phyloP scores from a whole-genome alignment of 2,113 vertebrate genomes.

The Calidris pygmaea region DNA sequence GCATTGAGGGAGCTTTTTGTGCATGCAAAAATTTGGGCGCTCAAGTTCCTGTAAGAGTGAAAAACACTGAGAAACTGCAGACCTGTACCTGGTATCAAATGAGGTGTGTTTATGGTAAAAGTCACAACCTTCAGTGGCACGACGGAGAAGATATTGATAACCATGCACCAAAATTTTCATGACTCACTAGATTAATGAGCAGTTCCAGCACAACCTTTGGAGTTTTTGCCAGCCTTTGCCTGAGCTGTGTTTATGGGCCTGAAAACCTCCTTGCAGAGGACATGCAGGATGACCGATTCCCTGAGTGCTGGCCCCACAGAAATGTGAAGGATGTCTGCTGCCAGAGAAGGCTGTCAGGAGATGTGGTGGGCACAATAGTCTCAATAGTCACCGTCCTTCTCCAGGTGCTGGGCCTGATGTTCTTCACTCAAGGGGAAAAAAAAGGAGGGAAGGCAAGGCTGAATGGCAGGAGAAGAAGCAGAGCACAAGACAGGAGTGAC shows the following conservation, averaged over 20 bases:
- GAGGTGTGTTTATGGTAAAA: background rate
- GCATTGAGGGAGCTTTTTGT: background rate
- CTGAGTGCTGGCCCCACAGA: background rate
- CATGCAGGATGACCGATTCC: accelerated
- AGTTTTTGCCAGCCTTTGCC: background rate
- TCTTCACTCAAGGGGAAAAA: background rate
- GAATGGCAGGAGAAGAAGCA: background rate
- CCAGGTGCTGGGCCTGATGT: background rate
- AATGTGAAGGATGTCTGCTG: background rate
- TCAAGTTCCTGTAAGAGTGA: background rate
- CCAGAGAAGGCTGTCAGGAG: background rate
- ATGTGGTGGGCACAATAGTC: background rate
- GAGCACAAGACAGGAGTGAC: background rate
- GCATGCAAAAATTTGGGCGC: background rate
- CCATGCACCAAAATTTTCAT: background rate
- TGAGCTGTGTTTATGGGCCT: background rate
- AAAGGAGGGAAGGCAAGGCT: background rate
- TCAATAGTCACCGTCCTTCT: background rate
- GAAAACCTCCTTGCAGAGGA: background rate
- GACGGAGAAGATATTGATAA: background rate
- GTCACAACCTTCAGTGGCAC: background rate
- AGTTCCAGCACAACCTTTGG: background rate
- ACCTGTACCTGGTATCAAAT: background rate
- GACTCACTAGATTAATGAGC: background rate
- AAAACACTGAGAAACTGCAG: background rate